phyloP scores from a whole-genome alignment of 1,140 invertebrate genomes.

The Drosophila novamexicana region DNA sequence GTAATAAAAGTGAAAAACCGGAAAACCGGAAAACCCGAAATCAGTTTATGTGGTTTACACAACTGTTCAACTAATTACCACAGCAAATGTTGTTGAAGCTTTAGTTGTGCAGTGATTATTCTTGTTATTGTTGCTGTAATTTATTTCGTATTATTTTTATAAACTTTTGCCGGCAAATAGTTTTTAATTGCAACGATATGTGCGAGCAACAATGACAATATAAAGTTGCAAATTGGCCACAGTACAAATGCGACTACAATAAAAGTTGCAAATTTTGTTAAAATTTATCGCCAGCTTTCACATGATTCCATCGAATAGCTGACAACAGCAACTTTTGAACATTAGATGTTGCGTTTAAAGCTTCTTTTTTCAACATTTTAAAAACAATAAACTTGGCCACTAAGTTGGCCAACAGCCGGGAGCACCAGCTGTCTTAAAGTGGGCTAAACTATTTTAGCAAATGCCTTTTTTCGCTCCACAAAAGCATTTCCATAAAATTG shows the following conservation, averaged over 20 bases:
- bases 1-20: conserved; percentile 31
- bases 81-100: conserved; percentile 48
- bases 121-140: conserved; percentile 31
- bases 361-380: conserved; percentile 36
- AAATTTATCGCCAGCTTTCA: conserved; percentile 8
- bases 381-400: conserved; percentile 50
- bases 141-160: conserved; percentile 50
- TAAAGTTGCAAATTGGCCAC: conserved; percentile 41
- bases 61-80: conserved; percentile 72
- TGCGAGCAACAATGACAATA: conserved; percentile 32
- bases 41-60: conserved; percentile 71
- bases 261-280: conserved; percentile 29
- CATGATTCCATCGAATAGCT: conserved; percentile 20
- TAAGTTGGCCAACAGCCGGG: conserved; percentile 31
- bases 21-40: conserved; percentile 62
- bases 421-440: conserved; percentile 18
- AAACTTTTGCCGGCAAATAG: conserved; percentile 71
- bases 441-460: conserved; percentile 56
- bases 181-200: conserved; percentile 71
- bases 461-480: conserved; percentile 22
- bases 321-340: conserved; percentile 2
- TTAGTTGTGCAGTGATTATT: conserved; percentile 30
- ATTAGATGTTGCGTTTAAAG: neutral
- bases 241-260: conserved; percentile 29
- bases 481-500: conserved; percentile 56